phyloP scores from a whole-genome alignment of 2,888 invertebrate species.

The Morpho helenor region DNA sequence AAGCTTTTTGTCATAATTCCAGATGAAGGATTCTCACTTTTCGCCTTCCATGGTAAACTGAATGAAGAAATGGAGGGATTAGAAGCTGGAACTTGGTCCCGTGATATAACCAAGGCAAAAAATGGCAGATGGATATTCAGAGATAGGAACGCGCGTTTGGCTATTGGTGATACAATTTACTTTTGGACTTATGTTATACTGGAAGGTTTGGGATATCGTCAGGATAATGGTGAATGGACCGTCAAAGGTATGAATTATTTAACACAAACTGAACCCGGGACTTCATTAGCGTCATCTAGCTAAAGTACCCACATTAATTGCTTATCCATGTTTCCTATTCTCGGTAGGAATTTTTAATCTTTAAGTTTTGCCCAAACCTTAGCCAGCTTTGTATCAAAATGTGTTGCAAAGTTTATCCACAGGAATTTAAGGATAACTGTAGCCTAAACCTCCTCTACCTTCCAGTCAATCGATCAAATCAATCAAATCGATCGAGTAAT shows the following conservation, averaged over 20 bases:
- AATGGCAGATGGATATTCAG: conserved; percentile 84
- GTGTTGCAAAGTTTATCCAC: too few relatives aligned
- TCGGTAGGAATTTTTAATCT: too few relatives aligned
- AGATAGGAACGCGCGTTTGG: conserved; percentile 78
- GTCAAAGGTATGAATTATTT: conserved; percentile 61
- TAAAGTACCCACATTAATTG: too few relatives aligned
- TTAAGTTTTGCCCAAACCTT: too few relatives aligned
- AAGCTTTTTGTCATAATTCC: conserved; percentile 12
- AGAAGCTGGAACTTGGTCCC: conserved; percentile 83
- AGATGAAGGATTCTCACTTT: conserved; percentile 80
- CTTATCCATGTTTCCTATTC: too few relatives aligned
- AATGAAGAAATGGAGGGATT: conserved; percentile 85
- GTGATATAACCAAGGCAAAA: conserved; percentile 81
- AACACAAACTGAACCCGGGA: not conserved
- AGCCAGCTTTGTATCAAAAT: too few relatives aligned
- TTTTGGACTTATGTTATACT: conserved; percentile 88
- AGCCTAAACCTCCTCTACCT: too few relatives aligned
- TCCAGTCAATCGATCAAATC: too few relatives aligned
- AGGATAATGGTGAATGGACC: conserved; percentile 79
- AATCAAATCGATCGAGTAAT: too few relatives aligned
- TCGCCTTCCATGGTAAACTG: conserved; percentile 80
- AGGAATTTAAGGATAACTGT: too few relatives aligned
- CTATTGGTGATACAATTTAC: conserved; percentile 83
- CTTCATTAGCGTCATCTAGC: too few relatives aligned
- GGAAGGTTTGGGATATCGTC: conserved; percentile 84